Evolutionary conservation across 1,140 invertebrate genomes (phyloP).

Genomic region (Nomia melanderi): DNA sequence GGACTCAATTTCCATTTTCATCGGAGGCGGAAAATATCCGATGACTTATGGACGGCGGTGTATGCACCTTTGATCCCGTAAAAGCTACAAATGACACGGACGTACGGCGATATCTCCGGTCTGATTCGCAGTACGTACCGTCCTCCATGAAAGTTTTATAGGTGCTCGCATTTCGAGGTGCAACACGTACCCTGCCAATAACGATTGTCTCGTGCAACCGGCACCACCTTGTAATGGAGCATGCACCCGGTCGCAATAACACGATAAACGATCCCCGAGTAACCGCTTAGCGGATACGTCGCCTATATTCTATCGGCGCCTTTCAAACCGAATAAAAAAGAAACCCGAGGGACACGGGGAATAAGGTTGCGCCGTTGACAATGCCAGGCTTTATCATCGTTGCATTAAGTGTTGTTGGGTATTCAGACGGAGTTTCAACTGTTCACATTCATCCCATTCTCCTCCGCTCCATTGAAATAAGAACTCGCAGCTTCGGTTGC

Average conservation of each 20-base stretch:
- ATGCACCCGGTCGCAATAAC: slow-evolving; percentile 27
- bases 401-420: background rate
- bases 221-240: slow-evolving; percentile 30
- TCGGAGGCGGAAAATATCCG: background rate
- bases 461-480: background rate
- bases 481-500: background rate
- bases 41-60: slow-evolving; percentile 1
- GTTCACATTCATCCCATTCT: background rate
- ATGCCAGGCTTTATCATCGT: background rate
- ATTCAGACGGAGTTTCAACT: background rate
- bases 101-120: slow-evolving; percentile 2
- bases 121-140: slow-evolving; percentile 14
- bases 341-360: too few relatives aligned
- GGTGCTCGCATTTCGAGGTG: slow-evolving; percentile 1
- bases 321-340: slow-evolving; percentile 15
- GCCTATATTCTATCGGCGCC: background rate
- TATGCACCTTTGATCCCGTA: slow-evolving; percentile 8
- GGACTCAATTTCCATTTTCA: background rate
- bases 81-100: slow-evolving; percentile 15
- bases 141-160: slow-evolving; percentile 43
- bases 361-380: background rate
- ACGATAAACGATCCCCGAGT: slow-evolving; percentile 11
- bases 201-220: slow-evolving; percentile 30
- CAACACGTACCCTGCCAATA: slow-evolving; percentile 32
- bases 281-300: slow-evolving; percentile 2